Base-by-base conservation (phyloP, 2,113 vertebrate genomes). In the Myrmophylax atrothorax region DNA sequence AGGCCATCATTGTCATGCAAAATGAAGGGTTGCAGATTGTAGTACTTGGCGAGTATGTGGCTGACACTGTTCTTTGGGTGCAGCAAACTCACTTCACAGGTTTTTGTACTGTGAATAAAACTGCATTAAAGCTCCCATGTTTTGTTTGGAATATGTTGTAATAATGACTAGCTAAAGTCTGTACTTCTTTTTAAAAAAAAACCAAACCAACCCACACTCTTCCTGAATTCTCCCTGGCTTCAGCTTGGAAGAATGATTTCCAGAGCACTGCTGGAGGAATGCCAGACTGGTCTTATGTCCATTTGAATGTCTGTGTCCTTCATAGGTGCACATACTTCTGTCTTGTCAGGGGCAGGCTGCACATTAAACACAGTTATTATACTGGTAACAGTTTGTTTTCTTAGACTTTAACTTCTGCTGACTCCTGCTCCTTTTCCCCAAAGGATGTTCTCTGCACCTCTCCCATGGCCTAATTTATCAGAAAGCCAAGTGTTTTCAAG, bases 161-260 rank as follows among this genome's bases (percentile, higher is more conserved):
- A 7, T 40, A 76, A 74, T 22, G 23, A 42, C 20, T 35, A 70
- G 24, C 7, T 50, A 55, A 87, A 37, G 40, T 5, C 4, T 49
- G 66, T 33, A 26, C 9, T 60, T 0, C 3, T 35, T 58, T 58
- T 5, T 10, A 24, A 59, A 31, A 47, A 47, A 47, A 47, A 47
- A 47, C 8, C 7, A 50, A 25, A 50, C 40, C 40, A 58, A 84
- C 37, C 2, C 3, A 5, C 0, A 0, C 20, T 87, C 74, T 47
- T 40, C 29, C 35, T 2, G 10, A 25, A 18, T 75, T 75, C 16
- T 88, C 7, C 7, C 33, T 14, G 8, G 5, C 52, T 67, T 72
- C 8, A 24, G 4, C 40, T 62, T 47, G 47, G 37, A 84, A 79
- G 62, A 55, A 42, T 35, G 37, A 28, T 29, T 42, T 76, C 42